Percentiles rank a stretch among this genome's conserved stretches.
Evolutionary conservation across 1,140 invertebrate genomes (phyloP).

Genomic region (Acyrthosiphon pisum): DNA sequence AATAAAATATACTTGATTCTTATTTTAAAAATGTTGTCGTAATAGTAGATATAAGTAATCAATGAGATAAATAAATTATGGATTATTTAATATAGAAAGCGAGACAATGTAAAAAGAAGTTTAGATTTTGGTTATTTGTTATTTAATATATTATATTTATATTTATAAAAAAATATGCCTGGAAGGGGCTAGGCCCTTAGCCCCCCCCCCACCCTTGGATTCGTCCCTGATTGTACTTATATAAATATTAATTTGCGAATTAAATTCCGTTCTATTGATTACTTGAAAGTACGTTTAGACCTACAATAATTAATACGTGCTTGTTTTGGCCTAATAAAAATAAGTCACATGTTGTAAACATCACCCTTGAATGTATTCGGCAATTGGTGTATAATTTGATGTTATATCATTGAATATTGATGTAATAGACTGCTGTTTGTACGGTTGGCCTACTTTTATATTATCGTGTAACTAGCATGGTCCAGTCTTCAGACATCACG

Average conservation of each 20-base stretch:
- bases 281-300: background rate
- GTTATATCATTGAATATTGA: background rate
- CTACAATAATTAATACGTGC: background rate
- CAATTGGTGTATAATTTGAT: background rate
- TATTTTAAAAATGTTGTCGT: too few species aligned
- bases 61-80: too few species aligned
- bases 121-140: too few species aligned
- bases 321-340: background rate
- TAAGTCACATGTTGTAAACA: background rate
- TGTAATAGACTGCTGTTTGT: background rate
- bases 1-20: too few species aligned
- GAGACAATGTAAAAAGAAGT: too few species aligned
- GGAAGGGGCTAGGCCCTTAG: too few species aligned
- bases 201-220: too few species aligned
- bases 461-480: background rate
- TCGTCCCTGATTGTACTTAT: too few species aligned
- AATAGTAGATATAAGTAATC: too few species aligned
- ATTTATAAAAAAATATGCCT: too few species aligned
- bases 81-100: too few species aligned
- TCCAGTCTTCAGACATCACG: conserved; percentile 24
- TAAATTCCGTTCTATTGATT: background rate
- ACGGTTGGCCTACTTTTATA: conserved; percentile 36
- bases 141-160: too few species aligned
- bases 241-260: background rate
- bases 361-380: conserved; percentile 22